phyloP scores from a whole-genome alignment of 2,888 invertebrate species.

The Xestobium rufovillosum region DNA sequence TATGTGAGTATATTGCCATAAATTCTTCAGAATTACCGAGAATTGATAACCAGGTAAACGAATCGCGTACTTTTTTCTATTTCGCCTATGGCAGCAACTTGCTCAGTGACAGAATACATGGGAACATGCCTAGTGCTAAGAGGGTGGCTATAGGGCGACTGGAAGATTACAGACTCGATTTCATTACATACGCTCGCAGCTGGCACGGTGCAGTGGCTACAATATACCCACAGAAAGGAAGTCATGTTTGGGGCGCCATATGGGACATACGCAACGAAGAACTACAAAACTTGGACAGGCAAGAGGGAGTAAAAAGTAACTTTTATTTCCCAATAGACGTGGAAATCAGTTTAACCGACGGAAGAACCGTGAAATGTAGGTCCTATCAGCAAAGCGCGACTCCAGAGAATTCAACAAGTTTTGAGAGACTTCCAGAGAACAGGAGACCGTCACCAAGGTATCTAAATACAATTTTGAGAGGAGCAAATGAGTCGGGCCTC shows the following conservation, averaged over 20 bases:
- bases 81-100: slow-evolving; percentile 3
- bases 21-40: too few species aligned
- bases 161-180: background rate
- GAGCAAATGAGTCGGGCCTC: slow-evolving; percentile 2
- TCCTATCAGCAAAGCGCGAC: background rate
- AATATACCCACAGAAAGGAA: background rate
- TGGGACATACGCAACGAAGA: background rate
- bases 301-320: background rate
- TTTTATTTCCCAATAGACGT: slow-evolving; percentile 1
- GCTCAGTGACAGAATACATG: background rate
- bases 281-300: background rate
- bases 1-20: too few species aligned
- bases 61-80: too few species aligned
- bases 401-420: background rate
- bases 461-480: slow-evolving; percentile 1
- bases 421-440: background rate
- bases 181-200: background rate
- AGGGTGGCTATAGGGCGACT: background rate
- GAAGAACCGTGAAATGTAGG: slow-evolving; percentile 1
- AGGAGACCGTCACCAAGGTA: background rate
- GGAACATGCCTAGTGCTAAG: background rate
- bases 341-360: background rate
- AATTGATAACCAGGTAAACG: too few species aligned
- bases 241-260: background rate
- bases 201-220: background rate